Conservation (phyloP, 2,113 vertebrate genomes). For the Pongo pygmaeus region DNA sequence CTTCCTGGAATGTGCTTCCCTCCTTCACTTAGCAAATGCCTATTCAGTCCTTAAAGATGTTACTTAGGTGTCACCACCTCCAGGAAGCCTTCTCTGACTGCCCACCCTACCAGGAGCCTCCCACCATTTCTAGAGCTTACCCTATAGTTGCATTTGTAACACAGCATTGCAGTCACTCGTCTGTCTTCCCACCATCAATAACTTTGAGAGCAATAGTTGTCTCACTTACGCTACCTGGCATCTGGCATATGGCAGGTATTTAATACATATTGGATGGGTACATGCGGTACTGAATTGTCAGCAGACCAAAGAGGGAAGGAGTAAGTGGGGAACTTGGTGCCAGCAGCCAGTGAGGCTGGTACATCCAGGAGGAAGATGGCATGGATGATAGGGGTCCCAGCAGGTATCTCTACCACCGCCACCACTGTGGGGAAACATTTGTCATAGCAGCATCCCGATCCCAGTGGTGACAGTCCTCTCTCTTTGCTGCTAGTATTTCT, state of each 20-base stretch:
- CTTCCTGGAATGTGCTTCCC: not conserved
- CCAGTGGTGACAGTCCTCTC: not conserved
- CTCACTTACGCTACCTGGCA: not conserved
- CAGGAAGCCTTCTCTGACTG: slow-evolving; percentile 25
- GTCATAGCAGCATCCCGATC: not conserved
- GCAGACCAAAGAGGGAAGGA: not conserved
- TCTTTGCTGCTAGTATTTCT: slow-evolving; percentile 86
- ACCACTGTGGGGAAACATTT: not conserved
- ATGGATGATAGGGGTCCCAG: not conserved
- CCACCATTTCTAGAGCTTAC: not conserved
- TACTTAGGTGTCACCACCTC: not conserved
- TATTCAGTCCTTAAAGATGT: not conserved
- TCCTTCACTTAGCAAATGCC: not conserved
- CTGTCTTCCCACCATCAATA: not conserved
- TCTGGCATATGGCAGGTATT: not conserved
- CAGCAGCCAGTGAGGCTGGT: not conserved
- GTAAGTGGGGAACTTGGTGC: not conserved
- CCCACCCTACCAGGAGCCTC: not conserved
- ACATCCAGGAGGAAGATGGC: too few relatives aligned
- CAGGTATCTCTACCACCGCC: not conserved
- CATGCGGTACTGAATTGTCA: not conserved
- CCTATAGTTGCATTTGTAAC: not conserved
- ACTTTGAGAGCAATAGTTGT: not conserved
- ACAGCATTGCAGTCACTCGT: rapidly evolving
- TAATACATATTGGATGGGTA: not conserved